phyloP scores from a whole-genome alignment of 2,797 vertebrate genomes.

The Limosa lapponica region DNA sequence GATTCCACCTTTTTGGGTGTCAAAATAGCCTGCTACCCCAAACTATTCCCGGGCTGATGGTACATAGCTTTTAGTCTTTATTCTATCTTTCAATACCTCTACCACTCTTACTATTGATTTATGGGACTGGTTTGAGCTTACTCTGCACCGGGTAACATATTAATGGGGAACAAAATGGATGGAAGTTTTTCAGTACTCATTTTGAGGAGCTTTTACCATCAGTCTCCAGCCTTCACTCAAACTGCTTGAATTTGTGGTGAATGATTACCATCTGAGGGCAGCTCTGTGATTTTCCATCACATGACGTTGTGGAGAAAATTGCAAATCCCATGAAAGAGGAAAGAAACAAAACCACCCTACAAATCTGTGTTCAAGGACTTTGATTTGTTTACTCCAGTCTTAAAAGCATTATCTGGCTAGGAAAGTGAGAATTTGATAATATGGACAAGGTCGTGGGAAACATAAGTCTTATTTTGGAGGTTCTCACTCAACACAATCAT shows the following conservation, averaged over 20 bases:
- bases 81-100: not conserved
- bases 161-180: slow-evolving; percentile 5
- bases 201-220: slow-evolving; percentile 9
- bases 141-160: slow-evolving; percentile 19
- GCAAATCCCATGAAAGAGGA: not conserved
- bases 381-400: slow-evolving; percentile 7
- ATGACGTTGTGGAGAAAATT: slow-evolving; percentile 26
- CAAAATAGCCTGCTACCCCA: not conserved
- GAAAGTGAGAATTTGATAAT: slow-evolving; percentile 47
- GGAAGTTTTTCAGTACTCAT: slow-evolving; percentile 12
- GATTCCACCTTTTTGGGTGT: not conserved
- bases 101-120: not conserved
- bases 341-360: not conserved
- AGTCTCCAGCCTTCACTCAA: slow-evolving; percentile 23
- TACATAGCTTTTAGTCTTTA: not conserved
- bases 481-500: slow-evolving; percentile 27
- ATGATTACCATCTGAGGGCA: slow-evolving; percentile 57
- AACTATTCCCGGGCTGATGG: not conserved
- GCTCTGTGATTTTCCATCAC: slow-evolving; percentile 51
- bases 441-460: slow-evolving; percentile 32
- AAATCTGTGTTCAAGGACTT: slow-evolving; percentile 19
- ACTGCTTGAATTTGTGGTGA: slow-evolving; percentile 37
- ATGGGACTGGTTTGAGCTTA: not conserved
- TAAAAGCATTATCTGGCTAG: slow-evolving; percentile 15
- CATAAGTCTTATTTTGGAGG: not conserved